Evolutionary conservation across 1,140 invertebrate species (phyloP).

Genomic region (Panonychus citri): DNA sequence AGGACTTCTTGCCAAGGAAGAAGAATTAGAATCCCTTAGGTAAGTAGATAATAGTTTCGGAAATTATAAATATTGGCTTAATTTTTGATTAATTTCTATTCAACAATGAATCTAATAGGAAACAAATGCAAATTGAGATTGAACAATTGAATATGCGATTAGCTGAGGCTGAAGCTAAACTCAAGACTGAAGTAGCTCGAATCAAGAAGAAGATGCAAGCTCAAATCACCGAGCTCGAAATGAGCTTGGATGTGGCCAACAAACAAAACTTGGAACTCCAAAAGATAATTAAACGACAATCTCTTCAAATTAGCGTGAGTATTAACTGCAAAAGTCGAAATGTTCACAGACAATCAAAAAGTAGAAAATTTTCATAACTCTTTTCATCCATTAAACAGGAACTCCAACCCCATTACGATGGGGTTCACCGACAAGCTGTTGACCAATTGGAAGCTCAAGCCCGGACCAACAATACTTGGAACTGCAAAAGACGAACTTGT

Average conservation of each 20-base stretch:
- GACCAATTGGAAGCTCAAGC: constrained; percentile 73
- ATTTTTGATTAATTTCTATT: not conserved
- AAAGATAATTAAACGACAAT: constrained; percentile 92
- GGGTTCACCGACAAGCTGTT: constrained; percentile 71
- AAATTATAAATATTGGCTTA: not conserved
- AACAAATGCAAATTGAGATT: constrained; percentile 90
- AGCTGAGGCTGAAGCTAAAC: constrained; percentile 75
- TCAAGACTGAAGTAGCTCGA: constrained; percentile 81
- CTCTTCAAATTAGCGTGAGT: constrained; percentile 43
- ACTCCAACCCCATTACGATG: constrained; percentile 76
- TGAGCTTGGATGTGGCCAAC: constrained; percentile 81
- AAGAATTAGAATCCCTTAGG: constrained; percentile 48
- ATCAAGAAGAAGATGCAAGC: constrained; percentile 97
- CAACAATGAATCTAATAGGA: constrained; percentile 20
- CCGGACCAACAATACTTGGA: too few species aligned
- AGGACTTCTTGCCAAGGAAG: constrained; percentile 73
- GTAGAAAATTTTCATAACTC: not conserved
- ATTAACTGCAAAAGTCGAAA: not conserved
- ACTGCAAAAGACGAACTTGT: too few species aligned
- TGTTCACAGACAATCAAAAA: too few species aligned
- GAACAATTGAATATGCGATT: constrained; percentile 80
- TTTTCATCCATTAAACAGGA: constrained; percentile 32
- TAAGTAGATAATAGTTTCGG: too few species aligned
- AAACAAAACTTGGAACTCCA: constrained; percentile 90
- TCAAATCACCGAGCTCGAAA: constrained; percentile 84